Evolutionary conservation across 2,888 invertebrate species (phyloP).

Genomic region (Hypselothyrea guttata): DNA sequence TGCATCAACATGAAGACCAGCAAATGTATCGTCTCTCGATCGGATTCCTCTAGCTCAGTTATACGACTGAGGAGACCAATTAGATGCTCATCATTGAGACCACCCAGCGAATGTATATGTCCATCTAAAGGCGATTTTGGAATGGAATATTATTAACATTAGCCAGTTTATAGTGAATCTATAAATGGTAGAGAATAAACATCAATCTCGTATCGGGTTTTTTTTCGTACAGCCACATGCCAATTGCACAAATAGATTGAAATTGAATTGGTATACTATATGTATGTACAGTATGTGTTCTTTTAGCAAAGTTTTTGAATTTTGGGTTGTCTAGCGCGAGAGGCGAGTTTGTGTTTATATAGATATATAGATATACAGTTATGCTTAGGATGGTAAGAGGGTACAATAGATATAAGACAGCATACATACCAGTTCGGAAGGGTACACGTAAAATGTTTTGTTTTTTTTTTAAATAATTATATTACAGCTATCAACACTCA

Average conservation of each 20-base stretch:
- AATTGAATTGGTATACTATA: conserved; percentile 38
- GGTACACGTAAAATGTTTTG: conserved; percentile 71
- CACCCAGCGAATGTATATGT: conserved; percentile 91
- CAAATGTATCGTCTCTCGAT: conserved; percentile 96
- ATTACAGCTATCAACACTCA: conserved; percentile 39
- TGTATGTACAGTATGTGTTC: conserved; percentile 18
- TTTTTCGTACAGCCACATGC: conserved; percentile 65
- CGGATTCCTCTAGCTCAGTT: conserved; percentile 96
- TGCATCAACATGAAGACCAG: conserved; percentile 98
- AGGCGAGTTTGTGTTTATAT: conserved; percentile 12
- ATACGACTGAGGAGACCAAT: conserved; percentile 91
- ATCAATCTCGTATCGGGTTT: conserved; percentile 23
- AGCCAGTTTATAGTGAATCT: neutral
- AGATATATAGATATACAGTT: conserved; percentile 19
- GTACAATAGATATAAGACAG: conserved; percentile 49
- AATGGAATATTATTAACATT: conserved; percentile 5
- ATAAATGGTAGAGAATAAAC: conserved; percentile 9
- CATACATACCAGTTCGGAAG: conserved; percentile 78
- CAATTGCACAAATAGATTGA: conserved; percentile 70
- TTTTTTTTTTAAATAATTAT: conserved; percentile 47
- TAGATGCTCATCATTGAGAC: conserved; percentile 91
- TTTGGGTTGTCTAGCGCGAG: conserved; percentile 1
- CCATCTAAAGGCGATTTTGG: conserved; percentile 84
- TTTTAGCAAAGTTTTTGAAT: conserved; percentile 5
- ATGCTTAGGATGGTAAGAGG: conserved; percentile 18